Evolutionary conservation across 2,113 vertebrate genomes (phyloP).

Genomic region (Esox niger): DNA sequence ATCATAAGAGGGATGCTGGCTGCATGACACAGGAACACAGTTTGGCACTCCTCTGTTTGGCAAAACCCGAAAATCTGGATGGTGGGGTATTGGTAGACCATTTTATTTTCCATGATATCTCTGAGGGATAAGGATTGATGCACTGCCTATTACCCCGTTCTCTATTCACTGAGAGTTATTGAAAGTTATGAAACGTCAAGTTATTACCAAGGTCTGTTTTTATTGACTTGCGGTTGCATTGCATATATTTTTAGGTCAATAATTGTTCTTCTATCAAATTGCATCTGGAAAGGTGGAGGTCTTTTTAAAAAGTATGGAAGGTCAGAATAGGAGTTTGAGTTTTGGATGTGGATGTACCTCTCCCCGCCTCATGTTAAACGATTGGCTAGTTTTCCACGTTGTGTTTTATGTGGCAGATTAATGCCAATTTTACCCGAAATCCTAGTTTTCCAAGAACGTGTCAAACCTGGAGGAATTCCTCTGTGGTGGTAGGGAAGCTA

Average conservation of each 20-base stretch:
- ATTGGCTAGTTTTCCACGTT: too few species aligned
- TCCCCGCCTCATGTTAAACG: too few species aligned
- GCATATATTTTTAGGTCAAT: too few species aligned
- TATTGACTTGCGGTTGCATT: constrained; percentile 18
- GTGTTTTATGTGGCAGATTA: too few species aligned
- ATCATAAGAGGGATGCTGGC: constrained; percentile 41
- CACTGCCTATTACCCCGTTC: not conserved
- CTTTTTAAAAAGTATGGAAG: too few species aligned
- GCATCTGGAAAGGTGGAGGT: too few species aligned
- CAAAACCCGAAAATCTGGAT: not conserved
- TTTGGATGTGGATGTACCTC: too few species aligned
- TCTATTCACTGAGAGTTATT: not conserved
- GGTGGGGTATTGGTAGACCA: not conserved
- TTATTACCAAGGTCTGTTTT: constrained; percentile 19
- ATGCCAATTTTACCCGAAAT: too few species aligned
- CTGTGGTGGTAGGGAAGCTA: not conserved
- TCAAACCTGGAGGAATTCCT: not conserved
- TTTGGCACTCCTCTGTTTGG: not conserved
- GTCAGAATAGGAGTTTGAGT: too few species aligned
- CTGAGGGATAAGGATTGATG: not conserved
- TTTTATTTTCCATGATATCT: constrained; percentile 1
- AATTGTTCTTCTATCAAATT: too few species aligned
- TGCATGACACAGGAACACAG: constrained; percentile 25
- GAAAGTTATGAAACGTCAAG: not conserved
- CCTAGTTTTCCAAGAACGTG: too few species aligned